phyloP scores from a whole-genome alignment of 1,140 invertebrate genomes.

The Araneus ventricosus region DNA sequence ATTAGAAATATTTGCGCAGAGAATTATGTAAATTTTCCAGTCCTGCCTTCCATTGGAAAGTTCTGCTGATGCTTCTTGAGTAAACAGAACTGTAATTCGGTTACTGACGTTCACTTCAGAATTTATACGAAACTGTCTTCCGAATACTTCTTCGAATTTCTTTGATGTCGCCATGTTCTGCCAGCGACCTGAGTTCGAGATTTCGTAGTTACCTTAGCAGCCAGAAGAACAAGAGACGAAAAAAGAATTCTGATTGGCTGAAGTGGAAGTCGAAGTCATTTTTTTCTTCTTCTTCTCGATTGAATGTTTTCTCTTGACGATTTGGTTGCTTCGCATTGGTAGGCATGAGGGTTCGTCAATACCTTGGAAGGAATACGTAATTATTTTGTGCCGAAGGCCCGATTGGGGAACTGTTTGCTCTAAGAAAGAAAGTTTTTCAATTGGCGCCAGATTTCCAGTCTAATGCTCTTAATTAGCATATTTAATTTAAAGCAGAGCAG shows the following conservation, averaged over 20 bases:
- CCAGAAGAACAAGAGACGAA: not conserved
- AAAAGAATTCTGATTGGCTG: not conserved
- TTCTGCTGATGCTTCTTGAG: slow-evolving; percentile 18
- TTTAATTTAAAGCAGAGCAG: slow-evolving; percentile 20
- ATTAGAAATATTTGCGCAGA: slow-evolving; percentile 64
- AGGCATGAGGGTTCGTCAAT: not conserved
- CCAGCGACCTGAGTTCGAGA: not conserved
- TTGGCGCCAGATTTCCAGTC: slow-evolving; percentile 49
- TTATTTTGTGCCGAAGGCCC: slow-evolving; percentile 53
- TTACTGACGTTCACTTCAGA: slow-evolving; percentile 10
- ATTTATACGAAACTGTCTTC: not conserved
- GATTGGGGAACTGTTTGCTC: slow-evolving; percentile 42
- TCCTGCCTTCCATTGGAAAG: not conserved
- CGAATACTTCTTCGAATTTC: not conserved
- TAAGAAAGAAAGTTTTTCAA: slow-evolving; percentile 29
- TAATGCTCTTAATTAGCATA: slow-evolving; percentile 69
- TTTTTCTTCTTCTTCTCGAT: slow-evolving; percentile 34
- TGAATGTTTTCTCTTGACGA: slow-evolving; percentile 60
- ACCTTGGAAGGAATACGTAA: slow-evolving; percentile 42
- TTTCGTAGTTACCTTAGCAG: not conserved
- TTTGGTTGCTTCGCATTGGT: slow-evolving; percentile 16
- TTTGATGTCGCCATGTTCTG: not conserved
- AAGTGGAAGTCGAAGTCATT: slow-evolving; percentile 33
- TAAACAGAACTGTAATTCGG: slow-evolving; percentile 54
- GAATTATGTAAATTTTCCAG: slow-evolving; percentile 59